Evolutionary conservation across 23 tunicate species (phyloP).

Genomic region (Aplidium turbinatum): DNA sequence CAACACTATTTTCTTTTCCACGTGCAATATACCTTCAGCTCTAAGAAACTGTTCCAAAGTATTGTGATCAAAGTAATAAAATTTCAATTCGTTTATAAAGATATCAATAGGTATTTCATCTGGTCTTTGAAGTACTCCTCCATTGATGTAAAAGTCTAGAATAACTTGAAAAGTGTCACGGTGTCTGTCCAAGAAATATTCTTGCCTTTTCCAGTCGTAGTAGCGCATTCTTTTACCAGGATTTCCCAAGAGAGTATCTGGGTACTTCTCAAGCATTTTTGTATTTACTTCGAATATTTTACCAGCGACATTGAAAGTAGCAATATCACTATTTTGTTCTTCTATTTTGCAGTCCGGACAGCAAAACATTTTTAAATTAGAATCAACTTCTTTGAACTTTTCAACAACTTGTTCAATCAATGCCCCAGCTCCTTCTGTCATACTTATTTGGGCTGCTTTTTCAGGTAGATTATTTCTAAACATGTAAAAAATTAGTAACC

Average conservation of each 20-base stretch:
- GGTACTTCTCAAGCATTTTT: conserved; percentile 36
- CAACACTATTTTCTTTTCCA: conserved; percentile 43
- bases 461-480: too few species aligned
- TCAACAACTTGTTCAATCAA: too few species aligned
- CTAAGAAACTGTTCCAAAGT: conserved; percentile 65
- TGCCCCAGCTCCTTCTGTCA: too few species aligned
- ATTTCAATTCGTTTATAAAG: conserved; percentile 83
- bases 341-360: too few species aligned
- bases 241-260: conserved; percentile 84
- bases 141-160: conserved; percentile 45
- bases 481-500: too few species aligned
- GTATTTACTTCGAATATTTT: conserved; percentile 53
- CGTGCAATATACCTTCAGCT: conserved; percentile 71
- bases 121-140: conserved; percentile 73
- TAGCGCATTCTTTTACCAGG: conserved; percentile 41
- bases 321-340: too few species aligned
- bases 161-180: conserved; percentile 78
- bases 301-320: conserved; percentile 93
- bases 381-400: too few species aligned
- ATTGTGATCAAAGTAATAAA: conserved; percentile 62
- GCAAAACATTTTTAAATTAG: too few species aligned
- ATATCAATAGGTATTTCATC: conserved; percentile 94
- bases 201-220: conserved; percentile 59
- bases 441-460: too few species aligned
- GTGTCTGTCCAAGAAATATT: conserved; percentile 91